phyloP scores from a whole-genome alignment of 2,888 invertebrate genomes.

The Acrocyrtus sp. region DNA sequence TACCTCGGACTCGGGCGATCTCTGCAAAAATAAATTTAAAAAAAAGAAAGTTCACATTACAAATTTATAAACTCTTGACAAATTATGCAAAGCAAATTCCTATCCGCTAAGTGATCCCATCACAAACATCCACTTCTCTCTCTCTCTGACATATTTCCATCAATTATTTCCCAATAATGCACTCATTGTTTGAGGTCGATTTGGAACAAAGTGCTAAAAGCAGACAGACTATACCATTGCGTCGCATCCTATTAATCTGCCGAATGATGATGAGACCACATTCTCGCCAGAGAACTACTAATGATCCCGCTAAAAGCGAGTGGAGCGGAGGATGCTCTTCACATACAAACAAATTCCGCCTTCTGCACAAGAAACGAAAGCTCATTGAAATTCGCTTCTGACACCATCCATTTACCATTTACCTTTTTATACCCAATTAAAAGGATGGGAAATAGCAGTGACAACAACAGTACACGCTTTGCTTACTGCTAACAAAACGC shows the following conservation, averaged over 20 bases:
- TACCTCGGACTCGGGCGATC: conserved; percentile 97
- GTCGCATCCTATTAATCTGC: too few species aligned
- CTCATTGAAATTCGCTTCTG: conserved; percentile 50
- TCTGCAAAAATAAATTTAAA: conserved; percentile 73
- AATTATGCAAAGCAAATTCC: conserved; percentile 1
- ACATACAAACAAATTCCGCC: background rate
- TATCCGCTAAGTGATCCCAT: background rate
- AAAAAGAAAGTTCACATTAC: conserved; percentile 7
- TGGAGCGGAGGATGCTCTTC: too few species aligned
- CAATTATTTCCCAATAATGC: conserved; percentile 2
- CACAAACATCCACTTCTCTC: background rate
- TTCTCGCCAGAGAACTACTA: too few species aligned
- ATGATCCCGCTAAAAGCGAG: too few species aligned
- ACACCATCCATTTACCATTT: conserved; percentile 47
- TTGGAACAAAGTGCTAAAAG: conserved; percentile 36
- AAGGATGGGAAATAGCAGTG: too few species aligned
- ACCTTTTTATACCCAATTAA: too few species aligned
- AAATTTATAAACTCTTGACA: too few species aligned
- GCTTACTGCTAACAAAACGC: too few species aligned
- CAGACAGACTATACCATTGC: background rate
- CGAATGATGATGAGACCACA: too few species aligned
- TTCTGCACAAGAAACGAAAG: conserved; percentile 4
- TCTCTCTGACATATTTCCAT: conserved; percentile 32
- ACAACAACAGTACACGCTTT: too few species aligned
- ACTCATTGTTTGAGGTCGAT: conserved; percentile 16